These are phyloP conservation scores for Archocentrus centrarchus DNA, from an alignment of 2,113 vertebrate species.

Conservation along the genomic window DNA sequence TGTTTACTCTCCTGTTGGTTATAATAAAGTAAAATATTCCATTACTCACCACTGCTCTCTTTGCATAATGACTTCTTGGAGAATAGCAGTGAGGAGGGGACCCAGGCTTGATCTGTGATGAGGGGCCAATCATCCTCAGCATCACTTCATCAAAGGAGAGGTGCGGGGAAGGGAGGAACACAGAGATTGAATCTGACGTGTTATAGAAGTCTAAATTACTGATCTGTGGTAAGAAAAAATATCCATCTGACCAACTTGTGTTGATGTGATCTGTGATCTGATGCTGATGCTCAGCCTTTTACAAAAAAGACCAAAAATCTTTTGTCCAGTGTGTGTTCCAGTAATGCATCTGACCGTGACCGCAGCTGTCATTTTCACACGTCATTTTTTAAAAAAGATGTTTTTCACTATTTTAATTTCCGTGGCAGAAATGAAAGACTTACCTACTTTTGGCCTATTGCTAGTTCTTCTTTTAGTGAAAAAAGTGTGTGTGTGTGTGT, in stretches of 20 bases:
- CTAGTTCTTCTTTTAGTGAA: not conserved
- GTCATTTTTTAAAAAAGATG: not conserved
- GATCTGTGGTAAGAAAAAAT: not conserved
- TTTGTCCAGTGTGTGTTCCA: not conserved
- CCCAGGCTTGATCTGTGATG: slow-evolving; percentile 35
- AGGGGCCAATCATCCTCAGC: slow-evolving; percentile 58
- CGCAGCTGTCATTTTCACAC: not conserved
- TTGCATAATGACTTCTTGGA: slow-evolving; percentile 63
- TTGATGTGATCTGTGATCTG: not conserved
- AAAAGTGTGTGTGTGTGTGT: not conserved
- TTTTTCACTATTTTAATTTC: not conserved
- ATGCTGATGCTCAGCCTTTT: not conserved
- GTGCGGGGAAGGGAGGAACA: not conserved
- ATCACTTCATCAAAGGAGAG: slow-evolving; percentile 39
- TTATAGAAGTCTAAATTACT: slow-evolving; percentile 12
- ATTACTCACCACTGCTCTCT: slow-evolving; percentile 27
- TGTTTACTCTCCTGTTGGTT: slow-evolving; percentile 51
- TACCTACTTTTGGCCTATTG: not conserved
- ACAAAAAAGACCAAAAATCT: not conserved
- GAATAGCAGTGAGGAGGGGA: slow-evolving; percentile 74
- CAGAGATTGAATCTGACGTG: slow-evolving; percentile 25
- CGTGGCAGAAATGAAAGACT: not conserved
- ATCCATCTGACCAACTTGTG: not conserved
- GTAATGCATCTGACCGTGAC: not conserved
- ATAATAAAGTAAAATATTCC: slow-evolving; percentile 52